Evolutionary conservation across 2,797 vertebrate genomes (phyloP).

Genomic region (Chaetodon trifasciatus): DNA sequence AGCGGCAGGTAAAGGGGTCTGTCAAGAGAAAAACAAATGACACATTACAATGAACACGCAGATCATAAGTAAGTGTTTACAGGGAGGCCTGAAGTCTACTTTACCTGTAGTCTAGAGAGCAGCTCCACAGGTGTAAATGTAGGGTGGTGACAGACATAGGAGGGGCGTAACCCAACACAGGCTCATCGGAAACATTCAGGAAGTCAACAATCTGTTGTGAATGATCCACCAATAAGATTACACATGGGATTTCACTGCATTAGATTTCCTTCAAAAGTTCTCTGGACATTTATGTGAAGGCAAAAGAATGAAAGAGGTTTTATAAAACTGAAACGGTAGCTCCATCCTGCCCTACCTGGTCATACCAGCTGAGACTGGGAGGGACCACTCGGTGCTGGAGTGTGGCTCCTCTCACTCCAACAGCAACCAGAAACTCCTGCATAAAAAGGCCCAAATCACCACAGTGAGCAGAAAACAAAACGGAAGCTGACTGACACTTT

Average conservation of each 20-base stretch:
- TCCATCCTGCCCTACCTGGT: conserved; percentile 89
- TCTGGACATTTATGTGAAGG: not conserved
- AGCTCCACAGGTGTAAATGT: conserved; percentile 94
- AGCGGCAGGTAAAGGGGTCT: conserved; percentile 95
- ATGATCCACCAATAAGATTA: conserved; percentile 21
- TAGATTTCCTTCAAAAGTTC: not conserved
- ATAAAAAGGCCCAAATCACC: not conserved
- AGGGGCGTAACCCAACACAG: conserved; percentile 96
- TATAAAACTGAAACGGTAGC: not conserved
- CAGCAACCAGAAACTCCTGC: conserved; percentile 94
- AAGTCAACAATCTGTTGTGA: conserved; percentile 93
- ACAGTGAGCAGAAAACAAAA: conserved; percentile 19
- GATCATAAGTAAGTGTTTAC: not conserved
- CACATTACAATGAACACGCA: conserved; percentile 2
- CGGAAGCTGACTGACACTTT: not conserved
- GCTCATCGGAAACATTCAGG: conserved; percentile 96
- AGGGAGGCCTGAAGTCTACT: not conserved
- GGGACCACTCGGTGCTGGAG: conserved; percentile 94
- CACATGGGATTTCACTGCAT: not conserved
- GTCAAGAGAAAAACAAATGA: conserved; percentile 37
- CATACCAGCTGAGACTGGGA: conserved; percentile 94
- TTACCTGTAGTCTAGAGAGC: conserved; percentile 96
- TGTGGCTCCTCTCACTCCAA: conserved; percentile 94
- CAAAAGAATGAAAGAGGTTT: not conserved
- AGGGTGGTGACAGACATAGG: conserved; percentile 94